phyloP scores from a whole-genome alignment of 2,797 vertebrate species.

The Eidolon dupreanum region DNA sequence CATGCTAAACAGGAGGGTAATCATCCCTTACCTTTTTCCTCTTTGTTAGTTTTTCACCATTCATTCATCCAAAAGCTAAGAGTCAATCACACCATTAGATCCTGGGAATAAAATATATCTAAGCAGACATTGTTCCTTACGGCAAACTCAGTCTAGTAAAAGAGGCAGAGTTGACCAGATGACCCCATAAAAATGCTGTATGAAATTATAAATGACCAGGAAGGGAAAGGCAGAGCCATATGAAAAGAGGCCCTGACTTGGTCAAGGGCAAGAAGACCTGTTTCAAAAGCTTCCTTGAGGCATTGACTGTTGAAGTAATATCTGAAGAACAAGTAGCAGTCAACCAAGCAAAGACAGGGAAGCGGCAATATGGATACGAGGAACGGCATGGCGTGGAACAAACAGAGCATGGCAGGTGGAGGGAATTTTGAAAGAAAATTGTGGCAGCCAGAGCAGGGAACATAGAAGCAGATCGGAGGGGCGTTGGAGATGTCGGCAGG shows the following conservation, averaged over 20 bases:
- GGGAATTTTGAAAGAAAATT: not conserved
- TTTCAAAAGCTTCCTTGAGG: not conserved
- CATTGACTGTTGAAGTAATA: not conserved
- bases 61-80: not conserved
- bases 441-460: not conserved
- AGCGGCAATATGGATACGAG: rapidly evolving
- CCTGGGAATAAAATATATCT: not conserved
- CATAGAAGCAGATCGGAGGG: not conserved
- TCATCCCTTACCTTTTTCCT: not conserved
- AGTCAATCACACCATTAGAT: not conserved
- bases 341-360: not conserved
- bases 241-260: not conserved
- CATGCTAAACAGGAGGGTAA: rapidly evolving
- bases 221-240: not conserved
- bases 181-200: not conserved
- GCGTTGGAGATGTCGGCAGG: rapidly evolving
- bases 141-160: not conserved
- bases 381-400: no score
- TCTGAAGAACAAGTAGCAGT: not conserved
- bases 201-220: not conserved
- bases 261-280: not conserved
- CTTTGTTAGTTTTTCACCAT: not conserved
- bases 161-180: not conserved
- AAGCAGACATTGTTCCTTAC: not conserved
- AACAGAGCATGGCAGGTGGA: not conserved